Base-by-base conservation (phyloP, 1,140 invertebrate genomes). In the Diachasma alloeum region DNA sequence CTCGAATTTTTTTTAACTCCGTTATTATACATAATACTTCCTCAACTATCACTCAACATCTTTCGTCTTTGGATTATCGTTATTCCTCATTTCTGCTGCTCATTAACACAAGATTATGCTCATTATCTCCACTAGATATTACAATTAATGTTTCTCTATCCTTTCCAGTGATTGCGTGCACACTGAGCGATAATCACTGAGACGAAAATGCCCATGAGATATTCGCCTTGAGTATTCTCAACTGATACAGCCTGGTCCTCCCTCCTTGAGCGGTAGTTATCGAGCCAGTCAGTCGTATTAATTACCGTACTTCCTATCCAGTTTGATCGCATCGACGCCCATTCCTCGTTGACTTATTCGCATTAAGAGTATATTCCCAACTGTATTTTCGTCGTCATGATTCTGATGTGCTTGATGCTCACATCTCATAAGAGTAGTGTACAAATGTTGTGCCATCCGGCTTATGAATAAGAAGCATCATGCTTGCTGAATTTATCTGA, bases 271-370 rank as follows among this genome's bases (percentile, higher is more conserved):
- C 73, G 42, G 59, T n/a, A n/a, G 63, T 31, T 67, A 63, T 74
- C 72, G 77, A 75, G 59, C 75, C 77, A 78, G 73, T 69, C 77
- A 74, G 69, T 78, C 69, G 77, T 72, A 78, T 75, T 78, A 78
- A 78, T 78, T 78, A 78, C 53, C 77, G 77, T 78, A 78, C 77
- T 78, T 69, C 53, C 74, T 78, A 37, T 39, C 48, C 70, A 72
- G 74, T 69, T 74, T 48, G 69, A 75, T 75, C 77, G 73, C 77
- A 75, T 72, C 77, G 44, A 78, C 77, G 77, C 77, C 68, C 73
- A 75, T 73, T 73, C 56, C 42, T 36, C 36, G 53, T 31, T 69
- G 24, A 26, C 39, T 70, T 26, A 37, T 70, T 26, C 4, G 0
- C 10, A 70, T 24, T 22, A 19, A 22, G 19, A 36, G 24, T 72